These are phyloP conservation scores for Chitala chitala DNA, from an alignment of 2,113 vertebrate genomes.

Conservation along the genomic window DNA sequence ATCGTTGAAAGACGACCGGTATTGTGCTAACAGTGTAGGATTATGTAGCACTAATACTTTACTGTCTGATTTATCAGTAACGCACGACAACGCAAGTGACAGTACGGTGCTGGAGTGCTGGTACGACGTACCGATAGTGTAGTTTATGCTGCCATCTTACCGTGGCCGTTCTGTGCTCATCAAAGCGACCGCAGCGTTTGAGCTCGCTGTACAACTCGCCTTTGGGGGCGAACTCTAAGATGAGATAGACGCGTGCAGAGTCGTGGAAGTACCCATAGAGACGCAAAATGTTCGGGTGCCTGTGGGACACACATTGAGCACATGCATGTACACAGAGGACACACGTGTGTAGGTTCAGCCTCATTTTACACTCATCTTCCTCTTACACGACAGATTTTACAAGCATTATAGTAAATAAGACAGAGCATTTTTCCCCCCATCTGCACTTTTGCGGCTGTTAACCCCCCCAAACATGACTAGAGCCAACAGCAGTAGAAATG, in stretches of 20 bases:
- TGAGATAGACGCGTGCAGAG: conserved; percentile 82
- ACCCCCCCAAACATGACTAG: too few relatives aligned
- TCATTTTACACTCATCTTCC: too few relatives aligned
- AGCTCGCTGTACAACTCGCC: conserved; percentile 90
- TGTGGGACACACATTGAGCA: conserved; percentile 34
- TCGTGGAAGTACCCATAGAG: conserved; percentile 97
- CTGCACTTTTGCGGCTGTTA: too few relatives aligned
- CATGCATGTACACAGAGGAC: not conserved
- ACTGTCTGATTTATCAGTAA: not conserved
- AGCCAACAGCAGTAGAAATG: too few relatives aligned
- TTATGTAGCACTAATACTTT: too few relatives aligned
- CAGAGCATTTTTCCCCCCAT: too few relatives aligned
- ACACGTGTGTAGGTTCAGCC: not conserved
- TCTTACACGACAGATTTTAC: too few relatives aligned
- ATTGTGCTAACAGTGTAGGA: too few relatives aligned
- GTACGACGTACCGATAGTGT: not conserved
- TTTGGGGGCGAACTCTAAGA: conserved; percentile 87
- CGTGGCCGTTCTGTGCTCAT: conserved; percentile 82
- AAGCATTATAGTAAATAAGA: too few relatives aligned
- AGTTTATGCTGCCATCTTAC: conserved; percentile 59
- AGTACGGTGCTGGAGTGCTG: too few relatives aligned
- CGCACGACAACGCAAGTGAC: not conserved
- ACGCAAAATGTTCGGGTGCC: conserved; percentile 91
- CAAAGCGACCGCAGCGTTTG: conserved; percentile 75
- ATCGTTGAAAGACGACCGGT: too few relatives aligned